Conservation (phyloP, 2,797 vertebrate genomes). For the Dipus sagitta region DNA sequence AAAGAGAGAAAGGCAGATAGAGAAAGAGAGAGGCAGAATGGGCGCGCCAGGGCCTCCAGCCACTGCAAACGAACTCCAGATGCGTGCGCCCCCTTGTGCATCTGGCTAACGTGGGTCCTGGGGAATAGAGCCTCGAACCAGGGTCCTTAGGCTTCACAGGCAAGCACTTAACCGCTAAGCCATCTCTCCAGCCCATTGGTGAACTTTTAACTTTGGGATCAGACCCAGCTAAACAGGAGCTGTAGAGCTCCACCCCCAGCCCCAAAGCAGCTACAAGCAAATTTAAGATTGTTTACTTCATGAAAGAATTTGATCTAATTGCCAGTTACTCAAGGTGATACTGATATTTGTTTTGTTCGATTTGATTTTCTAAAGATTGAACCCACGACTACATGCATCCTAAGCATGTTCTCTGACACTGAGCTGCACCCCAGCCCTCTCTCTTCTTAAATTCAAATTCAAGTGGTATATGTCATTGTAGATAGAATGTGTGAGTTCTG, state of each 20-base stretch:
- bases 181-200: too few species aligned
- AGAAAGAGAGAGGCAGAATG: too few species aligned
- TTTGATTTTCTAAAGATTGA: background rate
- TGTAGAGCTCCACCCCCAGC: background rate
- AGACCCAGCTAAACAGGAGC: background rate
- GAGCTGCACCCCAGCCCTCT: background rate
- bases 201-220: background rate
- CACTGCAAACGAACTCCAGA: too few species aligned
- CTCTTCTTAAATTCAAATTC: slow-evolving; percentile 63
- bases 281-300: background rate
- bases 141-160: too few species aligned
- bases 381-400: background rate
- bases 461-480: slow-evolving; percentile 28
- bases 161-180: too few species aligned
- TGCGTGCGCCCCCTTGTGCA: too few species aligned
- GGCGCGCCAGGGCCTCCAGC: too few species aligned
- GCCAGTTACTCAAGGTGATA: background rate
- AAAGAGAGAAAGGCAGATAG: too few species aligned
- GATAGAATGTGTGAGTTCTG: slow-evolving; percentile 46
- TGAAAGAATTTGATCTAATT: background rate
- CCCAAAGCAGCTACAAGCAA: background rate
- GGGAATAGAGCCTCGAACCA: too few species aligned
- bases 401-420: background rate
- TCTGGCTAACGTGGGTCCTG: too few species aligned
- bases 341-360: background rate